Conservation (phyloP, 2,113 vertebrate genomes). For the Bos indicus region DNA sequence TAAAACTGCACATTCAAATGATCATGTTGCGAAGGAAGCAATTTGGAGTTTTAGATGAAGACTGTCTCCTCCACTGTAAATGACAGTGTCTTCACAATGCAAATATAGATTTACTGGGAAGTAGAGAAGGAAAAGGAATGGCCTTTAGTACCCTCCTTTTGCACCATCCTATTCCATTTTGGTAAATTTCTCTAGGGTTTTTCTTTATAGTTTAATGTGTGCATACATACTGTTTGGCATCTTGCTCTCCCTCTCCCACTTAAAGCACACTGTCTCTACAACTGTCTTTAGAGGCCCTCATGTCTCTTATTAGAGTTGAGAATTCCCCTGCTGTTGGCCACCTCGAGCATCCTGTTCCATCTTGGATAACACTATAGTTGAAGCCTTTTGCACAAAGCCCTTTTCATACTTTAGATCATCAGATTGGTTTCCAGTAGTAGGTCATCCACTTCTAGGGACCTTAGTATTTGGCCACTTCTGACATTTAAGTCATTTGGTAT, state of each 20-base stretch:
- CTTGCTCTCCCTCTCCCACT: neutral
- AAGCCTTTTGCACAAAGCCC: too few species aligned
- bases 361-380: neutral
- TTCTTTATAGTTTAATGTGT: neutral
- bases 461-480: neutral
- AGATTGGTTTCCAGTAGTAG: neutral
- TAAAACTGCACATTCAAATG: neutral
- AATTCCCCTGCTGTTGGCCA: neutral
- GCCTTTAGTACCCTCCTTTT: neutral
- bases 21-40: neutral
- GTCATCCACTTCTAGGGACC: neutral
- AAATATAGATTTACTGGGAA: neutral
- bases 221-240: fast-evolving
- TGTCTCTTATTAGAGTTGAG: neutral
- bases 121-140: neutral
- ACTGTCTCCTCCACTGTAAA: neutral
- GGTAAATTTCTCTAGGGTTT: neutral
- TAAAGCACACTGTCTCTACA: neutral
- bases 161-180: neutral
- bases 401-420: neutral
- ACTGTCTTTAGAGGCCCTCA: neutral
- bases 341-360: neutral
- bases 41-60: neutral
- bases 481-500: neutral
- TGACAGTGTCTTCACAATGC: neutral